Percentiles rank a stretch among this genome's conserved stretches.
Evolutionary conservation across 2,113 vertebrate genomes (phyloP).

Genomic region (Bostrychus sinensis): DNA sequence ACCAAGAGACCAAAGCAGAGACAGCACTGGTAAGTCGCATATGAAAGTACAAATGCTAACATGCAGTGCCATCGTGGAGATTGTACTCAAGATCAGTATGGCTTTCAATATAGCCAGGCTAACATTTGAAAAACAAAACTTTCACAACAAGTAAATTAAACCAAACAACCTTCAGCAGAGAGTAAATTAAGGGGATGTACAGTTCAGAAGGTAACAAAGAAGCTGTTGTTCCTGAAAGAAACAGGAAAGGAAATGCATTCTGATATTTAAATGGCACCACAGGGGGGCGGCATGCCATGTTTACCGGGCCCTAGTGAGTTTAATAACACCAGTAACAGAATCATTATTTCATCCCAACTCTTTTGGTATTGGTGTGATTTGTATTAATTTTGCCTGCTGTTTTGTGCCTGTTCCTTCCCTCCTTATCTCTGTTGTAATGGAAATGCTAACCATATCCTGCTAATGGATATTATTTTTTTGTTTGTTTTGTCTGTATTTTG

Average conservation of each 20-base stretch:
- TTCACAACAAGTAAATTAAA: slow-evolving; percentile 48
- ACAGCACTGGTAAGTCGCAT: slow-evolving; percentile 80
- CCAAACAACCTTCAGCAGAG: slow-evolving; percentile 31
- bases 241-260: slow-evolving; percentile 45
- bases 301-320: slow-evolving; percentile 56
- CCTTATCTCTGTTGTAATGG: slow-evolving; percentile 8
- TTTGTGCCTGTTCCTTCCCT: slow-evolving; percentile 38
- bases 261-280: slow-evolving; percentile 43
- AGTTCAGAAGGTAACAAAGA: slow-evolving; percentile 45
- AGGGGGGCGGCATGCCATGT: slow-evolving; percentile 60
- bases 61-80: not conserved
- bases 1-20: slow-evolving; percentile 78
- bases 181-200: slow-evolving; percentile 43
- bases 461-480: slow-evolving; percentile 45
- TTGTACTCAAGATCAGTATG: slow-evolving; percentile 12
- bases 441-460: slow-evolving; percentile 56
- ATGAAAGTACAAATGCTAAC: not conserved
- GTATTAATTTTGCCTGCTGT: slow-evolving; percentile 68
- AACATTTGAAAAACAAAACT: not conserved
- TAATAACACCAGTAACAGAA: slow-evolving; percentile 61
- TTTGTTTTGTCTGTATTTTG: slow-evolving; percentile 43
- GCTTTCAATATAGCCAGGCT: slow-evolving; percentile 5
- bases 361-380: slow-evolving; percentile 44
- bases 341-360: slow-evolving; percentile 43
- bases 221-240: slow-evolving; percentile 63